phyloP scores from a whole-genome alignment of 2,888 invertebrate species.

The Argyresthia goedartella region DNA sequence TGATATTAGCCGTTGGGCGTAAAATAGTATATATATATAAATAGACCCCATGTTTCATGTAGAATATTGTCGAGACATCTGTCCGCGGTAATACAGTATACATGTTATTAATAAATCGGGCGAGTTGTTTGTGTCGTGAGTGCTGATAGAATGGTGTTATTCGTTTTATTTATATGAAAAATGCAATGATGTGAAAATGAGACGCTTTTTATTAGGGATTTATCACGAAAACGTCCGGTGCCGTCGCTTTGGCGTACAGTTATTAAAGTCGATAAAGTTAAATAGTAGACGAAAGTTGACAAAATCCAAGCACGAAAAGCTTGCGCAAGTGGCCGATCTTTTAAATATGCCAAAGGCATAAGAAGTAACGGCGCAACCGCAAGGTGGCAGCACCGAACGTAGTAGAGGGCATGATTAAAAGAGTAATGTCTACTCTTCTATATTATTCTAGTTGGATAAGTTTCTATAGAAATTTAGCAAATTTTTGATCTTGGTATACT shows the following conservation, averaged over 20 bases:
- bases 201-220: constrained; percentile 51
- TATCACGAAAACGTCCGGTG: constrained; percentile 29
- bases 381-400: constrained; percentile 31
- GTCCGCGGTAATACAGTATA: no score
- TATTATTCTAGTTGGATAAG: constrained; percentile 50
- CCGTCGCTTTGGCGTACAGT: constrained; percentile 26
- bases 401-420: constrained; percentile 38
- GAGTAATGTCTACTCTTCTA: constrained; percentile 54
- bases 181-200: constrained; percentile 49
- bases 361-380: constrained; percentile 20
- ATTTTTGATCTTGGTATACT: constrained; percentile 41
- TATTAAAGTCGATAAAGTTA: constrained; percentile 17
- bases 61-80: no score
- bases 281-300: no score
- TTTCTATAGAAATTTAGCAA: constrained; percentile 49
- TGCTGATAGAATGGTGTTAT: constrained; percentile 32
- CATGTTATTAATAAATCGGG: no score
- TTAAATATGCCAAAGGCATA: constrained; percentile 3
- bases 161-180: constrained; percentile 17
- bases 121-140: not conserved
- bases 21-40: no score
- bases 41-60: no score
- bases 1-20: no score
- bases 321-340: no score
- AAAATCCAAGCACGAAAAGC: no score